A percentile compares a stretch with the other conserved stretches of the same genome.
Evolutionary conservation across 2,797 vertebrate genomes (phyloP).

Genomic region (Darevskia mixta): DNA sequence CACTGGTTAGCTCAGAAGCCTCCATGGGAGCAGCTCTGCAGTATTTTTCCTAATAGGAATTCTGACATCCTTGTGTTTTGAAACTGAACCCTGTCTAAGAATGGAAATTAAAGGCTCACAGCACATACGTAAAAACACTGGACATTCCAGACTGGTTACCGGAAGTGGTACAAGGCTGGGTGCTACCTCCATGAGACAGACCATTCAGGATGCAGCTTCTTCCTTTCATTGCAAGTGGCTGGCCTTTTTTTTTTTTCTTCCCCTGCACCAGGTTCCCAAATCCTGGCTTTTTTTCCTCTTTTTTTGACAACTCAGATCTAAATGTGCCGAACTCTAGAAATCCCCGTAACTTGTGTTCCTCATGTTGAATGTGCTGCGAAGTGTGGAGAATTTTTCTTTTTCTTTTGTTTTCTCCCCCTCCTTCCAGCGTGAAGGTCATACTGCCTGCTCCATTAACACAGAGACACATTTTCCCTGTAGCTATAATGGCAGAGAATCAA

Average conservation of each 20-base stretch:
- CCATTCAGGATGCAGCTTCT: neutral
- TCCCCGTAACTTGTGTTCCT: neutral
- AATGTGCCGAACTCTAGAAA: slow-evolving; percentile 58
- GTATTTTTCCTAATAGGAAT: slow-evolving; percentile 30
- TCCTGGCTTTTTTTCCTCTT: slow-evolving; percentile 19
- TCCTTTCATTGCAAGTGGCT: neutral
- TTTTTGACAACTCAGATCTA: neutral
- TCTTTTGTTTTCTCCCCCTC: neutral
- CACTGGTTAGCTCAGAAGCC: slow-evolving; percentile 33
- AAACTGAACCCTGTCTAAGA: slow-evolving; percentile 42
- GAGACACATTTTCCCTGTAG: fast-evolving
- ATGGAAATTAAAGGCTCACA: neutral
- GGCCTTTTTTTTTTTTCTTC: slow-evolving; percentile 17
- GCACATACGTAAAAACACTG: slow-evolving; percentile 52
- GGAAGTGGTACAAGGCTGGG: neutral
- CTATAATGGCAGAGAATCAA: slow-evolving; percentile 32
- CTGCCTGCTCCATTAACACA: slow-evolving; percentile 38
- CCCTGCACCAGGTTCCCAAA: slow-evolving; percentile 4
- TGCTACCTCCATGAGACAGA: slow-evolving; percentile 16
- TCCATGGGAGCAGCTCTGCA: neutral
- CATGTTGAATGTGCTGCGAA: fast-evolving
- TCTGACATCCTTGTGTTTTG: slow-evolving; percentile 36
- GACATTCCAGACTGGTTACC: slow-evolving; percentile 30
- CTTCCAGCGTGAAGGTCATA: slow-evolving; percentile 41
- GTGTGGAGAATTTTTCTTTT: slow-evolving; percentile 21